Percentiles rank a stretch among this genome's conserved stretches.
Conservation (phyloP, 2,797 vertebrate species). For the Hippopotamyrus pictus region DNA sequence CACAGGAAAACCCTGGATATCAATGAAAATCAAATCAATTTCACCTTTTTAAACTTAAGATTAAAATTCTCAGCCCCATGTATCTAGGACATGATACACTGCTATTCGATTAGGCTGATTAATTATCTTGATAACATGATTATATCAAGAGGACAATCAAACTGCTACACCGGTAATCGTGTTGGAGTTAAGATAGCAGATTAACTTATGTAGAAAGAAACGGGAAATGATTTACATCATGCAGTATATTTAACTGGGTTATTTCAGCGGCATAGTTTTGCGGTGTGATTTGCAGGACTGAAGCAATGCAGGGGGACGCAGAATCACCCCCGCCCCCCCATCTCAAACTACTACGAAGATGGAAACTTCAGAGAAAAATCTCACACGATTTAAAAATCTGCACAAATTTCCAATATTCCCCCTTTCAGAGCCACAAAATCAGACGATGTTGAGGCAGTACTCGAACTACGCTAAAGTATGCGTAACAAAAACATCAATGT, state of each 20-base stretch:
- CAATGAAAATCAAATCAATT: neutral
- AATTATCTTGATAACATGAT: neutral
- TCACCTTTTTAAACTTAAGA: neutral
- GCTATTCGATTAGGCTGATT: neutral
- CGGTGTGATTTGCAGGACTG: neutral
- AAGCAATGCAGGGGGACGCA: neutral
- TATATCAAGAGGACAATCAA: neutral
- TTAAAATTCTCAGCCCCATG: neutral
- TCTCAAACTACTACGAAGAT: neutral
- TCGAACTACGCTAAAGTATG: neutral
- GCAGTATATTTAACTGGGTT: neutral
- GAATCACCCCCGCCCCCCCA: neutral
- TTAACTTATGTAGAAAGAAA: neutral
- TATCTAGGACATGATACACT: neutral
- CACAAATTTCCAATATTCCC: neutral
- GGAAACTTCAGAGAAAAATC: neutral
- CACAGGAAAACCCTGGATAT: neutral
- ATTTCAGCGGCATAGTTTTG: neutral
- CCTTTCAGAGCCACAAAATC: neutral
- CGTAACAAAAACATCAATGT: neutral
- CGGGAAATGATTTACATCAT: neutral
- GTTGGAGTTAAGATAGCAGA: neutral
- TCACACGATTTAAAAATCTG: neutral
- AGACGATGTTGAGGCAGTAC: neutral
- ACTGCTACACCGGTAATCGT: neutral